phyloP scores from a whole-genome alignment of 2,888 invertebrate genomes.

The Caenorhabditis parvicauda region DNA sequence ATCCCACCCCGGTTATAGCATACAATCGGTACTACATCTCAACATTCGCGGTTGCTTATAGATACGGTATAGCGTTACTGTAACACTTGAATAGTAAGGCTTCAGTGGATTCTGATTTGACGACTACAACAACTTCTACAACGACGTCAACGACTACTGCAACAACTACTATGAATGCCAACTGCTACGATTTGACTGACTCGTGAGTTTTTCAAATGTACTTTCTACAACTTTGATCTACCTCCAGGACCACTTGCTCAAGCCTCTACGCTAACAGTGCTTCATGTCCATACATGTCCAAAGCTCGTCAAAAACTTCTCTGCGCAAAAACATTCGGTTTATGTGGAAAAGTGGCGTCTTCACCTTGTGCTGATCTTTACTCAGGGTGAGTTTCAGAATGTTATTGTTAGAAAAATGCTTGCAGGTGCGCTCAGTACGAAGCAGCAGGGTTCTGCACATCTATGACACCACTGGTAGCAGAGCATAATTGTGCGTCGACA shows the following conservation, averaged over 20 bases:
- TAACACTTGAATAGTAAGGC: not conserved
- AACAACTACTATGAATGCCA: not conserved
- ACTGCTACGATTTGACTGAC: conserved; percentile 10
- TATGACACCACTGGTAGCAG: conserved; percentile 17
- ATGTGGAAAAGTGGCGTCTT: conserved; percentile 16
- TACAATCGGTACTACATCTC: conserved; percentile 27
- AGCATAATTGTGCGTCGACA: conserved; percentile 23
- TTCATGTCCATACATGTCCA: conserved; percentile 9
- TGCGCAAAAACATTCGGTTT: conserved; percentile 24
- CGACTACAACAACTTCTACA: not conserved
- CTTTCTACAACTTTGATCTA: not conserved
- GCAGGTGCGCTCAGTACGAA: conserved; percentile 14
- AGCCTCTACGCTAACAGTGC: conserved; percentile 7
- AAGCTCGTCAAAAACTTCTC: conserved; percentile 14
- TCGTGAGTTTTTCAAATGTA: not conserved
- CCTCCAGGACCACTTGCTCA: conserved; percentile 5
- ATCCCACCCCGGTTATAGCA: conserved; percentile 22
- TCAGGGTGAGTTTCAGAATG: not conserved
- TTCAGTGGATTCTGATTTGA: conserved; percentile 3
- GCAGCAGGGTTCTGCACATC: conserved; percentile 16
- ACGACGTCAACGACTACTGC: not conserved
- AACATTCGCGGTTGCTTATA: conserved; percentile 14
- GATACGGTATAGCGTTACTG: conserved; percentile 11
- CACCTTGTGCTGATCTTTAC: conserved; percentile 21
- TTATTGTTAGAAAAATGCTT: not conserved